Evolutionary conservation across 2,888 invertebrate genomes (phyloP).

Genomic region (Scaptomyza polygonia): DNA sequence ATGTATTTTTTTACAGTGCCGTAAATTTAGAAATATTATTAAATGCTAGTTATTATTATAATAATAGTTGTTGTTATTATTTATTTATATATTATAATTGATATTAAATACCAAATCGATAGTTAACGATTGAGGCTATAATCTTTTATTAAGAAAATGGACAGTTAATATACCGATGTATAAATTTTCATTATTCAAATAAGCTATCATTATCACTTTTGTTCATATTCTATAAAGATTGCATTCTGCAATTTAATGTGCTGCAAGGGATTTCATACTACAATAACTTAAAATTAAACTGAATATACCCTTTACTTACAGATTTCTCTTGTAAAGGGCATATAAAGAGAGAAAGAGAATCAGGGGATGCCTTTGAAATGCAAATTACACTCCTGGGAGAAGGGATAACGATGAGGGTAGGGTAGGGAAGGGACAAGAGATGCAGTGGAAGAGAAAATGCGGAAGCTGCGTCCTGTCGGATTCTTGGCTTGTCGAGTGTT

Average conservation of each 20-base stretch:
- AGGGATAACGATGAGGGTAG: not conserved
- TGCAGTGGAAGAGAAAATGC: constrained; percentile 62
- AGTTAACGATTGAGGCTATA: too few species aligned
- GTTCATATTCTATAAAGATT: not conserved
- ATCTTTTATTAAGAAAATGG: too few species aligned
- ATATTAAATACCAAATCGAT: too few species aligned
- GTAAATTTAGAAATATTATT: too few species aligned
- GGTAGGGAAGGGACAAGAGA: not conserved
- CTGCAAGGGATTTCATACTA: not conserved
- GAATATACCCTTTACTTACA: constrained; percentile 4
- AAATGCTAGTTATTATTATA: too few species aligned
- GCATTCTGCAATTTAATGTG: not conserved
- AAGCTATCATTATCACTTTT: not conserved
- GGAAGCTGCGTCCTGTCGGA: constrained; percentile 71
- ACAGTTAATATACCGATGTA: too few species aligned
- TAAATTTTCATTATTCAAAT: not conserved
- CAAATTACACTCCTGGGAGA: constrained; percentile 70
- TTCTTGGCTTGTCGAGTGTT: constrained; percentile 78
- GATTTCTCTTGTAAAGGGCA: constrained; percentile 26
- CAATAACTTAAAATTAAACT: constrained; percentile 8
- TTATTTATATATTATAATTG: too few species aligned
- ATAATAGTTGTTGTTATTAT: too few species aligned
- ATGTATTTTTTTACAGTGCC: too few species aligned
- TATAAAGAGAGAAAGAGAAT: constrained; percentile 23
- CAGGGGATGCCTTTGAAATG: constrained; percentile 69